A percentile compares a stretch with the other conserved stretches of the same genome.
phyloP scores from a whole-genome alignment of 1,140 invertebrate species.

The Apis cerana region DNA sequence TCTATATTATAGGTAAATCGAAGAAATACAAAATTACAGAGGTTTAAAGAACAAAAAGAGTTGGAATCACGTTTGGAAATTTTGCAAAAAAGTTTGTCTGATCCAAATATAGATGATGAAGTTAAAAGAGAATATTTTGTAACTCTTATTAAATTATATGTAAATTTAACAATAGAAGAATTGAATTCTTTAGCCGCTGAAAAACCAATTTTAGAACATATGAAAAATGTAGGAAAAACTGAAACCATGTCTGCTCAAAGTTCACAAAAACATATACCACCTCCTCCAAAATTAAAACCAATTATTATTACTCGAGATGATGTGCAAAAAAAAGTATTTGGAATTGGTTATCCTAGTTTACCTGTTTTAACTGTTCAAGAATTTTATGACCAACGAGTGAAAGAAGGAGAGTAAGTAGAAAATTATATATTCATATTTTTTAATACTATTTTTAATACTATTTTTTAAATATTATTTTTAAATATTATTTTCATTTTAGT shows the following conservation, averaged over 20 bases:
- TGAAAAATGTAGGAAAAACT: conserved; percentile 77
- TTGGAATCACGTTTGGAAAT: conserved; percentile 86
- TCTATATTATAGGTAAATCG: conserved; percentile 77
- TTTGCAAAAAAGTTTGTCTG: conserved; percentile 85
- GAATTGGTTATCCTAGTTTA: conserved; percentile 95
- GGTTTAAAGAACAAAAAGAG: conserved; percentile 91
- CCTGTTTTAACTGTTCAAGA: conserved; percentile 96
- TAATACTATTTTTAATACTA: too few relatives aligned
- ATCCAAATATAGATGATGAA: conserved; percentile 89
- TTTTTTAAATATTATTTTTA: too few relatives aligned
- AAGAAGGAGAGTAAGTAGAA: conserved; percentile 88
- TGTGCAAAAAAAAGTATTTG: conserved; percentile 96
- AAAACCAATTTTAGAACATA: conserved; percentile 88
- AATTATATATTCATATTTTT: not conserved
- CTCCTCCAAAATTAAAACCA: conserved; percentile 86
- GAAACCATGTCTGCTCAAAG: conserved; percentile 62
- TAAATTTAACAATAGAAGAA: conserved; percentile 89
- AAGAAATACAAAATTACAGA: conserved; percentile 89
- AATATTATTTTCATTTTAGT: conserved; percentile 56
- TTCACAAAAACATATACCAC: conserved; percentile 75
- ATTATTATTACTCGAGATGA: conserved; percentile 96
- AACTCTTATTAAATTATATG: conserved; percentile 88
- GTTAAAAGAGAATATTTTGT: conserved; percentile 91
- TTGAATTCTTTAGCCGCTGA: conserved; percentile 87
- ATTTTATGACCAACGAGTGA: conserved; percentile 95